phyloP scores from a whole-genome alignment of 2,113 vertebrate genomes.

The Nothocercus nigrocapillus region DNA sequence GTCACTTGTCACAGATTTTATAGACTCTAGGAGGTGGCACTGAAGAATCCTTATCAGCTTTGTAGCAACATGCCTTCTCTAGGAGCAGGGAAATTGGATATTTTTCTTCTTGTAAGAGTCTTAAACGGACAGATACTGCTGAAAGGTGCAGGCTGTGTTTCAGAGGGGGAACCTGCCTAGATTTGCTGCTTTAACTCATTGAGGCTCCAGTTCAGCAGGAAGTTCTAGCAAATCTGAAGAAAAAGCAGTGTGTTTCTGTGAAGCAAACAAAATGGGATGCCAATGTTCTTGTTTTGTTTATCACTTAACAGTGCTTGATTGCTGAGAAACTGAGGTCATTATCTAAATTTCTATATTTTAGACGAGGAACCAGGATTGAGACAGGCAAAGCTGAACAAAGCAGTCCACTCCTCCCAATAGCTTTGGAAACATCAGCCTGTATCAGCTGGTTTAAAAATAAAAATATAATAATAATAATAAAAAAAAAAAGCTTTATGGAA shows the following conservation, averaged over 20 bases:
- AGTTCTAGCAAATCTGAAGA: neutral
- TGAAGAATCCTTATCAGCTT: neutral
- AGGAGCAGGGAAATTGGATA: neutral
- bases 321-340: neutral
- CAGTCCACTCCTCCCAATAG: neutral
- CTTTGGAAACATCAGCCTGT: neutral
- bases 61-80: neutral
- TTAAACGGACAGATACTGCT: neutral
- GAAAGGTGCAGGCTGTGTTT: neutral
- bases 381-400: neutral
- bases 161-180: neutral
- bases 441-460: neutral
- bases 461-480: too few species aligned
- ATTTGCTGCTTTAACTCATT: neutral
- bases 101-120: neutral
- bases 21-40: neutral
- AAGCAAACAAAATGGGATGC: neutral
- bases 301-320: neutral
- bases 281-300: neutral
- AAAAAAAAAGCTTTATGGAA: neutral
- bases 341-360: neutral
- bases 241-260: neutral
- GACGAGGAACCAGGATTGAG: neutral
- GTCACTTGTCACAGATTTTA: rapidly evolving
- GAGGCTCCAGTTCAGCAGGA: neutral